Evolutionary conservation across 2,888 invertebrate genomes (phyloP).

Genomic region (Eilema sororculum): DNA sequence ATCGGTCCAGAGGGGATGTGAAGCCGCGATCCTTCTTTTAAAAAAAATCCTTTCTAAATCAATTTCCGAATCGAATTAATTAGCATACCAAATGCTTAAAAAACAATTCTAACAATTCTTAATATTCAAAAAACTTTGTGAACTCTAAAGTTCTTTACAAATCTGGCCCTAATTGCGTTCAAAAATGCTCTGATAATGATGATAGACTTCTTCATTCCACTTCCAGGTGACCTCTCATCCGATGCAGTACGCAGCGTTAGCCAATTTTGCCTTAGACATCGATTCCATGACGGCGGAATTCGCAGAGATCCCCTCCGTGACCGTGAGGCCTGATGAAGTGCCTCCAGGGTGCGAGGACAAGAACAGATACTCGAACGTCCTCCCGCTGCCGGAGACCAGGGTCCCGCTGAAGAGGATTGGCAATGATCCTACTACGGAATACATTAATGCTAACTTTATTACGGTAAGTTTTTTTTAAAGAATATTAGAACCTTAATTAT

Average conservation of each 20-base stretch:
- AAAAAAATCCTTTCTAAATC: too few relatives aligned
- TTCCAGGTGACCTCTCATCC: slow-evolving; percentile 90
- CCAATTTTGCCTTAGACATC: slow-evolving; percentile 90
- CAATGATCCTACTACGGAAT: slow-evolving; percentile 93
- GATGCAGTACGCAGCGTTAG: slow-evolving; percentile 92
- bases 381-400: slow-evolving; percentile 96
- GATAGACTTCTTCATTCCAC: neutral
- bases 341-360: slow-evolving; percentile 96
- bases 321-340: slow-evolving; percentile 93
- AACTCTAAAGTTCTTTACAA: too few relatives aligned
- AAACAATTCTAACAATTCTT: too few relatives aligned
- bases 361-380: slow-evolving; percentile 97
- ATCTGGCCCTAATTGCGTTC: too few relatives aligned
- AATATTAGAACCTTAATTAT: too few relatives aligned
- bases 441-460: slow-evolving; percentile 97
- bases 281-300: slow-evolving; percentile 94
- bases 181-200: too few relatives aligned
- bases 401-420: slow-evolving; percentile 91
- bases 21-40: too few relatives aligned
- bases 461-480: too few relatives aligned
- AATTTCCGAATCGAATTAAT: too few relatives aligned
- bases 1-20: too few relatives aligned
- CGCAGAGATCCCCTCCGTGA: slow-evolving; percentile 92
- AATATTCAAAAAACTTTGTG: too few relatives aligned
- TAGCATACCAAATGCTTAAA: too few relatives aligned